Percentiles rank a stretch among this genome's conserved stretches.
phyloP scores from a whole-genome alignment of 2,888 invertebrate species.

The Mycalesis mineus region DNA sequence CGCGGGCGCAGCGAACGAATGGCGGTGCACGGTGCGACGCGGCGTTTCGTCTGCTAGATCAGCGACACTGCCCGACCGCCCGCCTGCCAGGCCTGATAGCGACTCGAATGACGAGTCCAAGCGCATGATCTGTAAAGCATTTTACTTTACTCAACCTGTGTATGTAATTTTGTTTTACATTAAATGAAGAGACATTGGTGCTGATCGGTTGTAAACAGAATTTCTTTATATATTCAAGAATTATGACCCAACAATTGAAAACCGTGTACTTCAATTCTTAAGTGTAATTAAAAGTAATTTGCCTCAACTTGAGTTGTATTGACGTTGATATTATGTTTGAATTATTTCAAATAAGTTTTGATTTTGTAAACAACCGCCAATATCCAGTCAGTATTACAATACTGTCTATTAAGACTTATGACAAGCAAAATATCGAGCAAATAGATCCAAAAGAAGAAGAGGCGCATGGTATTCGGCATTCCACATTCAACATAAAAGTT shows the following conservation, averaged over 20 bases:
- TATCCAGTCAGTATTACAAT: background rate
- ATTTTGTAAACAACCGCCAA: background rate
- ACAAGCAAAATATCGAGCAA: background rate
- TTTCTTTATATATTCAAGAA: too few relatives aligned
- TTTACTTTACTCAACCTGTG: background rate
- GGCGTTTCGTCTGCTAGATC: constrained; percentile 85
- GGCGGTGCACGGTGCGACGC: constrained; percentile 66
- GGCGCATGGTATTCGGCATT: background rate
- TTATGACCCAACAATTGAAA: too few relatives aligned
- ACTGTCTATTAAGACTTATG: background rate
- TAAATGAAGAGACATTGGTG: background rate
- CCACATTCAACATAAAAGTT: background rate
- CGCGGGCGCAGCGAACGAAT: constrained; percentile 78
- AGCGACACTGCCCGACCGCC: constrained; percentile 90
- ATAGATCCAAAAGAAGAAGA: background rate
- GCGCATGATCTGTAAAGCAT: constrained; percentile 83
- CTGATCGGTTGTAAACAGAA: background rate
- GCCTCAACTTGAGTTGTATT: too few relatives aligned
- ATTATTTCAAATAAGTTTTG: too few relatives aligned
- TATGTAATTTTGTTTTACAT: background rate
- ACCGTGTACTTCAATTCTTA: background rate
- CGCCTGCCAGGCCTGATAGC: constrained; percentile 80
- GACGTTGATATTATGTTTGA: too few relatives aligned
- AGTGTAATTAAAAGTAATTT: too few relatives aligned
- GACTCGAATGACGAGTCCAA: constrained; percentile 89